Evolutionary conservation across 2,797 vertebrate species (phyloP).

Genomic region (Pagetopsis macropterus): DNA sequence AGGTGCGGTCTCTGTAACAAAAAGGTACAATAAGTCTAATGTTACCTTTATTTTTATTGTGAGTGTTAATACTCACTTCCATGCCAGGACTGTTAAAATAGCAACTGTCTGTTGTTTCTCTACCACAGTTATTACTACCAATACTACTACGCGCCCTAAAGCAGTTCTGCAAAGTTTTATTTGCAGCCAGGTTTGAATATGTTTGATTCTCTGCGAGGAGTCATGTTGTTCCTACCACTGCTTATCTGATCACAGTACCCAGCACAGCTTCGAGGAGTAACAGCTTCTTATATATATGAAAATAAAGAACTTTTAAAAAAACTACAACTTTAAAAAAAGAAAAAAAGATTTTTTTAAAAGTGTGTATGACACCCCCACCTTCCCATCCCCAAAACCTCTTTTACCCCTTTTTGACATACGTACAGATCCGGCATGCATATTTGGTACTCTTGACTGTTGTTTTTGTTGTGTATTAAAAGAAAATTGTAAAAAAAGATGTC

Average conservation of each 20-base stretch:
- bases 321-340: slow-evolving; percentile 18
- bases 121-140: slow-evolving; percentile 33
- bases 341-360: slow-evolving; percentile 40
- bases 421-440: slow-evolving; percentile 94
- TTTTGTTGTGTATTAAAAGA: slow-evolving; percentile 87
- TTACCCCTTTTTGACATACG: slow-evolving; percentile 78
- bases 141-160: slow-evolving; percentile 48
- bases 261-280: slow-evolving; percentile 76
- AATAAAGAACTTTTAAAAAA: slow-evolving; percentile 33
- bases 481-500: slow-evolving; percentile 85
- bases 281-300: slow-evolving; percentile 61
- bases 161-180: slow-evolving; percentile 87
- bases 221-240: slow-evolving; percentile 78
- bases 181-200: slow-evolving; percentile 83
- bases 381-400: neutral
- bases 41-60: slow-evolving; percentile 36
- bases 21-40: slow-evolving; percentile 28
- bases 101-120: slow-evolving; percentile 70
- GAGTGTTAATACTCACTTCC: slow-evolving; percentile 44
- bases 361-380: slow-evolving; percentile 59
- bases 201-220: slow-evolving; percentile 79
- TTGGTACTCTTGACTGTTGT: slow-evolving; percentile 96
- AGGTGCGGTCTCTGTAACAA: slow-evolving; percentile 47
- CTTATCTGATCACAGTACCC: slow-evolving; percentile 74
- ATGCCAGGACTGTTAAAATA: slow-evolving; percentile 79